Evolutionary conservation across 2,888 invertebrate genomes (phyloP), one percentile per base, ranked within the genome.

Genomic region (Aporophyla nigra): DNA sequence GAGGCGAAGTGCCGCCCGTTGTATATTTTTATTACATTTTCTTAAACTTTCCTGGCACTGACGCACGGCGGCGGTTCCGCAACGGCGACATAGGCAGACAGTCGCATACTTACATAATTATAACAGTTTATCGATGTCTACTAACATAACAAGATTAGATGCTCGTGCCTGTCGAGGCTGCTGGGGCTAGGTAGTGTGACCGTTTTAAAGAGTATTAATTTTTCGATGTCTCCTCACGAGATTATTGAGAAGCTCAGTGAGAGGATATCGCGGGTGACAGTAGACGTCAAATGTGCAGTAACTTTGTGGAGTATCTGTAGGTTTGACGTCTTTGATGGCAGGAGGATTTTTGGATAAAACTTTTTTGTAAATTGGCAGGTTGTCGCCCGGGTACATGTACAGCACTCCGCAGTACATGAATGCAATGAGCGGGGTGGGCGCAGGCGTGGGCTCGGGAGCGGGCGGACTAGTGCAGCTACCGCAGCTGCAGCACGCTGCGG

Each of bases 321-420:
- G 87, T 86, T 86, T 86, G 77, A 74, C 68, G 81, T 82, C 71
- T 68, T 75, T 78, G 43, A 65, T 75, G 54, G n/a, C 80, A 53
- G 66, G 46, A 79, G 69, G 68, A 75, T 71, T 43, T 66, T 78
- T 74, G 56, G 54, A 67, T 69, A 62, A 59, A 79, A 61, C 70
- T 79, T 58, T 80, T 66, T 81, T 78, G 87, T 86, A 83, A 83
- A 87, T 93, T 86, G 92, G 86, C 96, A 96, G 96, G 94, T 94
- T 96, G 91, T 96, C 96, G 49, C 96, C 96, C 62, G 98, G 98
- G 68, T 98, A 98, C 96, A 97, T 98, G 95, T 96, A 96, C 86
- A 97, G 98, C 87, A 98, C 98, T 80, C 98, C 98, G 68, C 97
- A 98, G 86, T 98, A 98, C 94, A 97, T 98, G 94, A 98, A 98